Evolutionary conservation across 1,140 invertebrate genomes (phyloP), one percentile per base, ranked within the genome.

Genomic region (Cydia strobilella): DNA sequence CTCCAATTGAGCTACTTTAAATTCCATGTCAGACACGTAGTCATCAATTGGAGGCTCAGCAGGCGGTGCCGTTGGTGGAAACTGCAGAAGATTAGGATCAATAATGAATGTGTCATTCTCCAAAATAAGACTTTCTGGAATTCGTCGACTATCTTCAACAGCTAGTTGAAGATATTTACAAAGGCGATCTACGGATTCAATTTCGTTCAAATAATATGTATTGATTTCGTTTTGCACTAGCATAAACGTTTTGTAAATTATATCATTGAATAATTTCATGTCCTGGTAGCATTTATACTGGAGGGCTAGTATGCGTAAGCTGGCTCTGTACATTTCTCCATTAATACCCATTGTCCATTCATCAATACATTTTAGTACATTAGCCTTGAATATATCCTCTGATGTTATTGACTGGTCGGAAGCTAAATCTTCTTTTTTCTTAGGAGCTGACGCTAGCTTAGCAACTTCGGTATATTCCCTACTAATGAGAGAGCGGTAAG

Each of bases 301-400:
- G 85, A 89, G 66, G 90, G 85, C 79, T 10, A 92, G 77, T 10
- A 95, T 79, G 45, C 94, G 90, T 59, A 93, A 79, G 23, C 82
- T 81, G 3, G 91, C 84, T 77, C 95, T 86, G 72, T 87, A 89
- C 74, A 93, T 90, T 86, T 95, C 94, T 20, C 93, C 94, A 72
- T 93, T 88, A 10, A 94, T 76, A 10, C 90, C 94, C 80, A 91
- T 90, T 6, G 82, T 84, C 94, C 94, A 95, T 87, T 95, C 94
- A 31, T 94, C 87, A 23, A 92, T 85, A 80, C 89, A 92, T 79
- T 91, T 93, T 45, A 91, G 74, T 54, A 83, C 84, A 74, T 93
- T 91, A 42, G 79, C 18, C 77, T 88, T 91, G 71, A 87, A 86
- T 15, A 85, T 63, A 77, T 91, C 86, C 80, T 91, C 90, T 15